These are phyloP conservation scores for Caiman crocodilus DNA, from an alignment of 2,797 vertebrate genomes.

Conservation along the genomic window DNA sequence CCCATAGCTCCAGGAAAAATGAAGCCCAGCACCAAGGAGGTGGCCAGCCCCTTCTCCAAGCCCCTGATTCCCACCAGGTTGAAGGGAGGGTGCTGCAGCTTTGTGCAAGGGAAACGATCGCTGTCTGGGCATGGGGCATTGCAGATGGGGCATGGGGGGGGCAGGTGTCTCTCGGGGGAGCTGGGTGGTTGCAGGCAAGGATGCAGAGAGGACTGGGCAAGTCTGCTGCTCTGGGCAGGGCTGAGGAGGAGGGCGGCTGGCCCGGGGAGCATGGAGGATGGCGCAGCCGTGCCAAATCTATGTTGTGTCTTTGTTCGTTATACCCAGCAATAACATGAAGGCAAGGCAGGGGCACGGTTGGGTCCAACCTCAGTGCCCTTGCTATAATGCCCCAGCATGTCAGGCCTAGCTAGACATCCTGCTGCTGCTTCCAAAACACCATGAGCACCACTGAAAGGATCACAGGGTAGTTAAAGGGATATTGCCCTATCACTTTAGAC, in stretches of 20 bases:
- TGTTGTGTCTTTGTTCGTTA: background rate
- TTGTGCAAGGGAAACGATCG: background rate
- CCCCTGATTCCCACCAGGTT: background rate
- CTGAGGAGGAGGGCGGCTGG: conserved; percentile 29
- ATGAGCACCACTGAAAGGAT: background rate
- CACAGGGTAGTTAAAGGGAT: background rate
- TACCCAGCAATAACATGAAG: background rate
- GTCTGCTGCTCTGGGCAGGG: conserved; percentile 20
- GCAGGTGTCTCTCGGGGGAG: background rate
- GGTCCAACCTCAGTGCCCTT: background rate
- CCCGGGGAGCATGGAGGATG: background rate
- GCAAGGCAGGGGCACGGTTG: background rate
- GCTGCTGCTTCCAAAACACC: background rate
- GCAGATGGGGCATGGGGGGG: background rate
- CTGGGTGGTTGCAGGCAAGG: background rate
- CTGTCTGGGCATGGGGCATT: background rate
- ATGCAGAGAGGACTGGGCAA: background rate
- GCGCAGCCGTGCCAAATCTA: background rate
- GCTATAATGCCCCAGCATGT: background rate
- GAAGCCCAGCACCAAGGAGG: background rate
- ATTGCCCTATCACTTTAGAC: background rate
- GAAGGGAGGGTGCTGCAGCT: background rate
- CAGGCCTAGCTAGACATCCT: background rate
- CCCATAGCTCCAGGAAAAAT: background rate
- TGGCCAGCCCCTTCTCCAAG: background rate